Evolutionary conservation across 23 tunicate genomes (phyloP).

Genomic region (Botrylloides violaceus): DNA sequence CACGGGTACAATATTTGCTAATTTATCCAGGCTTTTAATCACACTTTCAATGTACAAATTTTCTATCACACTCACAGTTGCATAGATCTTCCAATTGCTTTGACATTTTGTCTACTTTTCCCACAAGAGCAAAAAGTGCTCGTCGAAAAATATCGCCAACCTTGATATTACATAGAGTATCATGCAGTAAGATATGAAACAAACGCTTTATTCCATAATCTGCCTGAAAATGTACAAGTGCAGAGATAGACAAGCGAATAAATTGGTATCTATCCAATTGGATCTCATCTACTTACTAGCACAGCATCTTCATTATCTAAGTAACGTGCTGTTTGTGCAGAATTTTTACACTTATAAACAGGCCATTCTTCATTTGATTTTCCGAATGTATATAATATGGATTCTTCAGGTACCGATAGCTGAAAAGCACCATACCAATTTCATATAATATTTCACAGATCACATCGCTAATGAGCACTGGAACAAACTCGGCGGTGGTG

Average conservation of each 20-base stretch:
- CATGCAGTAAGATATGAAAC: background rate
- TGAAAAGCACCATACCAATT: too few relatives aligned
- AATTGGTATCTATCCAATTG: too few relatives aligned
- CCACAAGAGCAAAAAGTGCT: background rate
- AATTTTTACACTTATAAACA: background rate
- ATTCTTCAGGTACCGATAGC: background rate
- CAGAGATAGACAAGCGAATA: too few relatives aligned
- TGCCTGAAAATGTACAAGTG: too few relatives aligned
- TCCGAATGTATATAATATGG: background rate
- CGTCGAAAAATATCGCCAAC: background rate
- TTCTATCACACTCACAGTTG: too few relatives aligned
- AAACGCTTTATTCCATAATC: background rate
- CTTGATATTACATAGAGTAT: background rate
- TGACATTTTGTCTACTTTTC: background rate
- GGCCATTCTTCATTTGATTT: conserved; percentile 3
- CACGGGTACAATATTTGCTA: too few relatives aligned
- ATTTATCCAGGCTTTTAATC: too few relatives aligned
- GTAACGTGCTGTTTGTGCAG: background rate
- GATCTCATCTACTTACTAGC: background rate
- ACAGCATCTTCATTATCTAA: background rate
- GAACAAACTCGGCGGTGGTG: too few relatives aligned
- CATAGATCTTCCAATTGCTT: background rate
- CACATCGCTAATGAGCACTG: too few relatives aligned
- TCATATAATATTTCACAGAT: too few relatives aligned
- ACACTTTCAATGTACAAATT: too few relatives aligned